Percentiles rank a stretch among this genome's conserved stretches.
Conservation (phyloP, 2,888 invertebrate genomes). For the Rotaria macrura region DNA sequence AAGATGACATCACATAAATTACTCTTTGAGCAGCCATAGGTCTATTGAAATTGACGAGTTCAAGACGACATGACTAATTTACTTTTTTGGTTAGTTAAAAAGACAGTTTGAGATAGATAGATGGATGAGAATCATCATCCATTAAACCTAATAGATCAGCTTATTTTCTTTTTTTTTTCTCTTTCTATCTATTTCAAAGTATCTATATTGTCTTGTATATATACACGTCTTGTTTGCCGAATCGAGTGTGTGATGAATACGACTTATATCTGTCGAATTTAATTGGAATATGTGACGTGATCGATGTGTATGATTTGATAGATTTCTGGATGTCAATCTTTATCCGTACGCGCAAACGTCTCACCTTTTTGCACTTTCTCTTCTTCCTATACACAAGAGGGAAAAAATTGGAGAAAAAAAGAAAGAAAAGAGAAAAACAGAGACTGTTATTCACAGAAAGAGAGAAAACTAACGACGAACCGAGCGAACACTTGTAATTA, state of each 20-base stretch:
- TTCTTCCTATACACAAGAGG: background rate
- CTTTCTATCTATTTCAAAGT: background rate
- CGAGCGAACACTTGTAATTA: constrained; percentile 16
- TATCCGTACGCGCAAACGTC: background rate
- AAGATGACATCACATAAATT: background rate
- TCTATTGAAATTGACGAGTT: background rate
- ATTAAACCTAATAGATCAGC: background rate
- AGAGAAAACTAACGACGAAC: constrained; percentile 8
- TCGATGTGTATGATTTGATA: constrained; percentile 19
- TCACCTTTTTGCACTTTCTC: constrained; percentile 19
- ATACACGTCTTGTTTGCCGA: background rate
- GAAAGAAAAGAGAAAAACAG: background rate
- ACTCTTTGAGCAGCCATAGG: background rate
- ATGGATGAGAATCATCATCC: background rate
- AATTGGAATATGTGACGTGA: constrained; percentile 13
- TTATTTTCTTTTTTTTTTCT: background rate
- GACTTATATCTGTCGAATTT: constrained; percentile 17
- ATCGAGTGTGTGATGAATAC: constrained; percentile 8
- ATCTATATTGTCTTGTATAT: background rate
- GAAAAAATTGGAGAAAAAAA: background rate
- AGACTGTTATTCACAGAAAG: background rate
- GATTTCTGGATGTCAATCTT: constrained; percentile 3
- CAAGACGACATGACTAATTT: constrained; percentile 8
- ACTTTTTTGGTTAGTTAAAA: background rate
- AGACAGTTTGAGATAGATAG: background rate